Evolutionary conservation across 2,113 vertebrate genomes (phyloP).

Genomic region (Gavia stellata): DNA sequence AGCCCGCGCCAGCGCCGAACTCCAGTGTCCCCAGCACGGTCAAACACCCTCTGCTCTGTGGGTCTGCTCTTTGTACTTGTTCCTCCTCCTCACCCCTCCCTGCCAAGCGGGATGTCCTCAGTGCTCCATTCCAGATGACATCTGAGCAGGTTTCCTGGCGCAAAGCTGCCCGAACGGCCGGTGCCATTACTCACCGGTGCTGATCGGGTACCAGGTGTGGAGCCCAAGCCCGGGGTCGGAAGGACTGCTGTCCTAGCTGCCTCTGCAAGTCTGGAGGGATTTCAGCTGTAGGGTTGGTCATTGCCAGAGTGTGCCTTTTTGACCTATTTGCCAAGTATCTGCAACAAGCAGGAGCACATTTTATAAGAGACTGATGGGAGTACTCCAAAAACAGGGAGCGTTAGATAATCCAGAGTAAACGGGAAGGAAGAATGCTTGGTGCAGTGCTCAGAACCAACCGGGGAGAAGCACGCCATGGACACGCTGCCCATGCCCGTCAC

Average conservation of each 20-base stretch:
- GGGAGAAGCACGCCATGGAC: neutral
- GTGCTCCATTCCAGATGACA: neutral
- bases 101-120: constrained; percentile 6
- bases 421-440: constrained; percentile 13
- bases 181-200: constrained; percentile 92
- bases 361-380: constrained; percentile 68
- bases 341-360: constrained; percentile 82
- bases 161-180: constrained; percentile 59
- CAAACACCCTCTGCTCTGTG: neutral
- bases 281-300: constrained; percentile 90
- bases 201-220: constrained; percentile 81
- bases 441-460: neutral
- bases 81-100: constrained; percentile 39
- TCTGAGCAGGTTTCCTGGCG: constrained; percentile 4
- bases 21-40: neutral
- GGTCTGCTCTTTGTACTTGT: neutral
- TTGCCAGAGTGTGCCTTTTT: constrained; percentile 98
- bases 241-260: constrained; percentile 87
- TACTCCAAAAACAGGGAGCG: constrained; percentile 65
- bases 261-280: constrained; percentile 92
- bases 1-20: neutral
- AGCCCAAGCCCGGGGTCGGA: constrained; percentile 93
- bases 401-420: constrained; percentile 9
- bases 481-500: neutral
- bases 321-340: constrained; percentile 99